Conservation (phyloP, 1,140 invertebrate species). For the Lordiphosa stackelbergi region DNA sequence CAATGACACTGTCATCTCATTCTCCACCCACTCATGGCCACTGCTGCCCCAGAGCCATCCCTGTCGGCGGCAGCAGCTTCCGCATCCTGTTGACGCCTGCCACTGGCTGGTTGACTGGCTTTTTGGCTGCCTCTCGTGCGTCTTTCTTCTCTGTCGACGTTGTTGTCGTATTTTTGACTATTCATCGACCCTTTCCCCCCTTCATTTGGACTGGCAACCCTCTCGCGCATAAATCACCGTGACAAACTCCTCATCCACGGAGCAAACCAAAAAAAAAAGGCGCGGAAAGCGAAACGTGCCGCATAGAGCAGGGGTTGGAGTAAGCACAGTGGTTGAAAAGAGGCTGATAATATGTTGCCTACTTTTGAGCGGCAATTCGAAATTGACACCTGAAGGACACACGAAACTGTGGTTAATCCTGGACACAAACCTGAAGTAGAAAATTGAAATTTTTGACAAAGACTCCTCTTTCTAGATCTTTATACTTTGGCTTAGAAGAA, state of each 20-base stretch:
- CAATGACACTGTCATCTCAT: constrained; percentile 56
- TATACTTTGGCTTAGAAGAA: too few relatives aligned
- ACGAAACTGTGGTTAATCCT: neutral
- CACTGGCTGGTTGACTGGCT: constrained; percentile 50
- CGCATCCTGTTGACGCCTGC: constrained; percentile 71
- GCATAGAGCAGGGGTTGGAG: neutral
- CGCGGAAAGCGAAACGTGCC: constrained; percentile 41
- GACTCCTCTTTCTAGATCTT: too few relatives aligned
- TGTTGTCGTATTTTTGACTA: constrained; percentile 34
- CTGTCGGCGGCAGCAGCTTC: constrained; percentile 17
- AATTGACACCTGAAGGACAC: too few relatives aligned
- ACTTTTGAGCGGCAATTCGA: too few relatives aligned
- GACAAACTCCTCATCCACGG: constrained; percentile 60
- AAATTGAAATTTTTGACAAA: too few relatives aligned
- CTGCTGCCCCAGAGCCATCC: constrained; percentile 4
- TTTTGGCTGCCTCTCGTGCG: constrained; percentile 49
- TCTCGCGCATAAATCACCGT: constrained; percentile 69
- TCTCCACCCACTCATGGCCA: neutral
- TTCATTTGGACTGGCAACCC: constrained; percentile 41
- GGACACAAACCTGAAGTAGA: constrained; percentile 5
- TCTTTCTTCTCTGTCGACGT: constrained; percentile 20
- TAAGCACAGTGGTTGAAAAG: constrained; percentile 4
- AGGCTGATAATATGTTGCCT: too few relatives aligned
- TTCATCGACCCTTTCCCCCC: constrained; percentile 34
- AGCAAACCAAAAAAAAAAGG: constrained; percentile 6